Evolutionary conservation across 2,113 vertebrate species (phyloP).

Genomic region (Onychostruthus taczanowskii): DNA sequence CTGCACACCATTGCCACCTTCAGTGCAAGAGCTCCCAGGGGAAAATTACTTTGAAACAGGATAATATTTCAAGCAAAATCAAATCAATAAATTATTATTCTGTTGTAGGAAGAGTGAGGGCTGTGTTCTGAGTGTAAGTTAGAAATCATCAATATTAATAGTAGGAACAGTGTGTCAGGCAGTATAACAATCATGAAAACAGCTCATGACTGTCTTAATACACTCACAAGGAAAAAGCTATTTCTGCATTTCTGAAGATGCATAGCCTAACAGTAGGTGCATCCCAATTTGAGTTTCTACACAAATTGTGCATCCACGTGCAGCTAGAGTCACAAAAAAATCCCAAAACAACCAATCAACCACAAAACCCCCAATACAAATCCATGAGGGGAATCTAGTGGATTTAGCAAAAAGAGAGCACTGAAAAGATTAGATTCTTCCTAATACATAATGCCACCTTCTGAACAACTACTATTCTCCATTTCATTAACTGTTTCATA

Average conservation of each 20-base stretch:
- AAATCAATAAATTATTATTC: neutral
- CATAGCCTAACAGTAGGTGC: neutral
- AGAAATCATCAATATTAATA: slow-evolving; percentile 39
- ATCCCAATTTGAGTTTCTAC: neutral
- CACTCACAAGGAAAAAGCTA: neutral
- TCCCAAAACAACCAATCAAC: neutral
- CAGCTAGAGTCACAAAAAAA: neutral
- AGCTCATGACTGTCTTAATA: neutral
- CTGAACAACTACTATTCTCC: neutral
- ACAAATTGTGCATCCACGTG: neutral
- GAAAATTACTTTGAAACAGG: neutral
- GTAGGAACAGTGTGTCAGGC: neutral
- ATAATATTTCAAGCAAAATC: neutral
- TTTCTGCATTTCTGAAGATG: neutral
- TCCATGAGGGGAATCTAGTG: neutral
- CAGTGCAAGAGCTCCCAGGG: neutral
- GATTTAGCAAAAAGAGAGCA: neutral
- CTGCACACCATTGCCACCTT: neutral
- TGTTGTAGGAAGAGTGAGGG: neutral
- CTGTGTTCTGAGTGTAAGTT: slow-evolving; percentile 11
- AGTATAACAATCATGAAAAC: neutral
- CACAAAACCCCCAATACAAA: neutral
- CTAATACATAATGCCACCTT: neutral
- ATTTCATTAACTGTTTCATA: slow-evolving; percentile 24
- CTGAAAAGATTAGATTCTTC: neutral